Evolutionary conservation across 2,888 invertebrate species (phyloP).

Genomic region (Limnephilus auricula): DNA sequence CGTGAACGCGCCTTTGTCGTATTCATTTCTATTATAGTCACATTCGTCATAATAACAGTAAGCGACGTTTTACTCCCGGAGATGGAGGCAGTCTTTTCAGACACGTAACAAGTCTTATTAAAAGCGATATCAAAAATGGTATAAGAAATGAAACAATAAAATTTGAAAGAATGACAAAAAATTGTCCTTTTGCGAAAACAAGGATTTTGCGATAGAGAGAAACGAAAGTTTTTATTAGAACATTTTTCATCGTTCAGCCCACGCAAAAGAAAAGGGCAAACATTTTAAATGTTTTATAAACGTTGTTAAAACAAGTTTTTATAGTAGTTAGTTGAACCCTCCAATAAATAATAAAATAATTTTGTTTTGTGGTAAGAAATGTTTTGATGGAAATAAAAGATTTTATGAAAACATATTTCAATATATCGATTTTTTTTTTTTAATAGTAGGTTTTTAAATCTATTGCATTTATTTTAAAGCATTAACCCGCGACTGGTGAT

Average conservation of each 20-base stretch:
- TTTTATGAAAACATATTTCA: too few relatives aligned
- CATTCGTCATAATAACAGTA: conserved; percentile 15
- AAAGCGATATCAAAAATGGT: not conserved
- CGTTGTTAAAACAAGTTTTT: too few relatives aligned
- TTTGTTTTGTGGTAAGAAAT: too few relatives aligned
- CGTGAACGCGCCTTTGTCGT: conserved; percentile 10
- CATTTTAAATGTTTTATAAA: not conserved
- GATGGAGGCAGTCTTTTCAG: not conserved
- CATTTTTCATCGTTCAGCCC: not conserved
- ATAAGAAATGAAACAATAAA: not conserved
- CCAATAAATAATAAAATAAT: too few relatives aligned
- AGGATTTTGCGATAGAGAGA: not conserved
- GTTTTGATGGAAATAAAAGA: too few relatives aligned
- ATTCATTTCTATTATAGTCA: conserved; percentile 13
- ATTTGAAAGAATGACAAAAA: not conserved
- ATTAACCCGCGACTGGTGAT: too few relatives aligned
- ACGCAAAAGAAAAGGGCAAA: not conserved
- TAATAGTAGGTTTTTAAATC: too few relatives aligned
- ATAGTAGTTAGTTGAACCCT: too few relatives aligned
- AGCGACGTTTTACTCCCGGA: not conserved
- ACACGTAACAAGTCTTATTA: conserved; percentile 2
- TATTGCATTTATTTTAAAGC: too few relatives aligned
- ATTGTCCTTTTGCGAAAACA: not conserved
- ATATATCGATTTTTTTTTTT: too few relatives aligned
- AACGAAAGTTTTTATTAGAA: not conserved